Conservation (phyloP, 2,888 invertebrate genomes). For the Caenorhabditis sp. region DNA sequence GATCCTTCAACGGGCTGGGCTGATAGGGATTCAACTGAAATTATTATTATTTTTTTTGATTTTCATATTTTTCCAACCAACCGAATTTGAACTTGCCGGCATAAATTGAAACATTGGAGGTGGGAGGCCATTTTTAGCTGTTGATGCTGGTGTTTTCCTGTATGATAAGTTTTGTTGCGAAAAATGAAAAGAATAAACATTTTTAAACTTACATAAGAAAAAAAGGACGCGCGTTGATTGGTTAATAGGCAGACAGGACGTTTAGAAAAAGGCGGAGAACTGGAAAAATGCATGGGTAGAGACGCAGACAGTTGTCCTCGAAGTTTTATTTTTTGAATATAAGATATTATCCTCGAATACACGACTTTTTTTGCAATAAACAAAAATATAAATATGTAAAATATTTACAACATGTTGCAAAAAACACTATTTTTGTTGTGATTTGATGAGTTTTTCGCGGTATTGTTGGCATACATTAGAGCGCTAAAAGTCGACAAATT, state of each 20-base stretch:
- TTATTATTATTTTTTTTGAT: neutral
- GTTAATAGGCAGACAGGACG: neutral
- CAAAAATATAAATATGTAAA: neutral
- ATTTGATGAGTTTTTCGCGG: neutral
- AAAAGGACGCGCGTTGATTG: neutral
- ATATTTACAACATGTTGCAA: neutral
- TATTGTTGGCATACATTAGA: neutral
- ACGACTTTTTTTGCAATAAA: neutral
- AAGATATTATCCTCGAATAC: neutral
- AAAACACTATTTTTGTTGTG: neutral
- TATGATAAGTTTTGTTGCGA: too few relatives aligned
- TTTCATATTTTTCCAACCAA: neutral
- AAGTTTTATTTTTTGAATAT: too few relatives aligned
- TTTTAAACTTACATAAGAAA: neutral
- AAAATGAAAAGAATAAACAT: neutral
- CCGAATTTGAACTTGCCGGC: neutral
- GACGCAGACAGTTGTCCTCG: too few relatives aligned
- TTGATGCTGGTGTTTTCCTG: too few relatives aligned
- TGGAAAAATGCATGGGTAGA: neutral
- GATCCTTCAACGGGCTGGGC: neutral
- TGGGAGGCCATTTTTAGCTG: neutral
- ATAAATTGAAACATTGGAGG: constrained; percentile 3
- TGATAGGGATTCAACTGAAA: neutral
- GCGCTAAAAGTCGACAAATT: neutral
- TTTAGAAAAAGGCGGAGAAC: neutral